Evolutionary conservation across 2,113 vertebrate genomes (phyloP).

Genomic region (Actenoides hombroni): DNA sequence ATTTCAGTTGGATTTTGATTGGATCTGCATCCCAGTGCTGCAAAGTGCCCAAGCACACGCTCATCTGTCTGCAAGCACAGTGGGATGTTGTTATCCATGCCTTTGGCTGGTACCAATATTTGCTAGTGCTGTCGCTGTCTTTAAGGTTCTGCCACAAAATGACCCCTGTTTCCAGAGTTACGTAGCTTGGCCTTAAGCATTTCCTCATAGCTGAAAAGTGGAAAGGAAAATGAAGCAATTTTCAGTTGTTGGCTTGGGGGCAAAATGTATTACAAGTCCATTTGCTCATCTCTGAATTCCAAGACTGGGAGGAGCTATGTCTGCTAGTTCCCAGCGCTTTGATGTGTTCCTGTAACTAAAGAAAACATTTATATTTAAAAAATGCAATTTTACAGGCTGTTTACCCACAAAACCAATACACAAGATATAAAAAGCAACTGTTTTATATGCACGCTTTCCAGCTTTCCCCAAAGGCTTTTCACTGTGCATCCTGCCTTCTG

Average conservation of each 20-base stretch:
- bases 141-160: not conserved
- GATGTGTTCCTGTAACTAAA: conserved; percentile 28
- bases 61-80: not conserved
- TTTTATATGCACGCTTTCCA: not conserved
- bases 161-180: not conserved
- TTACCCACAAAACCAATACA: not conserved
- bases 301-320: not conserved
- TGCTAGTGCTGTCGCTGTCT: not conserved
- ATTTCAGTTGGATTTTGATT: not conserved
- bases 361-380: conserved; percentile 1
- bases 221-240: not conserved
- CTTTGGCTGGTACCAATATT: not conserved
- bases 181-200: not conserved
- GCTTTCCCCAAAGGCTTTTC: conserved; percentile 4
- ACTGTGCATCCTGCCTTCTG: not conserved
- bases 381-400: conserved; percentile 19
- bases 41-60: not conserved
- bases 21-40: not conserved
- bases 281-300: conserved; percentile 19
- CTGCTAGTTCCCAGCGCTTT: not conserved
- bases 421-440: not conserved
- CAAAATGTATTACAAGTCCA: not conserved
- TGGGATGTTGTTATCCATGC: not conserved
- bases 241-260: not conserved
- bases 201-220: not conserved